These are phyloP conservation scores for Oscarella lobularis DNA, from an alignment of 37 sponge, comb jelly and placozoan species.

Conservation along the genomic window DNA sequence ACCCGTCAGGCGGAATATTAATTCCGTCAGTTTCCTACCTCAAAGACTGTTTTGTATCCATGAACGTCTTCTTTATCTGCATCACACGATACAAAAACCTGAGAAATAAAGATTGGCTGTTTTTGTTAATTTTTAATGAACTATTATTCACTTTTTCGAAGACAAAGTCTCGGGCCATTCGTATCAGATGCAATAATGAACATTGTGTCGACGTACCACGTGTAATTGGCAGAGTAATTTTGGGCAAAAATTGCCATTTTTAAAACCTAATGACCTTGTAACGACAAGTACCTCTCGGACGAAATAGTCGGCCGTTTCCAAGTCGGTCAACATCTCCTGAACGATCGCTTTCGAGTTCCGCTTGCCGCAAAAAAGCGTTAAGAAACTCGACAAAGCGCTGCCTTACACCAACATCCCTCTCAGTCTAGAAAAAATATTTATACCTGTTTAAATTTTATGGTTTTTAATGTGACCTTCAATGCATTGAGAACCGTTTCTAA, in stretches of 20 bases:
- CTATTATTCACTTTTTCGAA: slow-evolving; percentile 57
- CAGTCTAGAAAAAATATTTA: slow-evolving; percentile 32
- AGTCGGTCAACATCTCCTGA: slow-evolving; percentile 60
- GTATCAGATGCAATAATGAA: slow-evolving; percentile 74
- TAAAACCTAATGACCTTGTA: slow-evolving; percentile 39
- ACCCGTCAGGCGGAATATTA: too few species aligned
- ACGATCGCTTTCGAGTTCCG: slow-evolving; percentile 74
- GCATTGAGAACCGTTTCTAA: slow-evolving; percentile 61
- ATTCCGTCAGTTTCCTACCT: too few species aligned
- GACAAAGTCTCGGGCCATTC: slow-evolving; percentile 87
- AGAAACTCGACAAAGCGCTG: slow-evolving; percentile 85
- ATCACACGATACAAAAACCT: slow-evolving; percentile 89
- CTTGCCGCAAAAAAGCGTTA: slow-evolving; percentile 90
- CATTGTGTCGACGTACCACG: slow-evolving; percentile 95
- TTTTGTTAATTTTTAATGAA: not conserved
- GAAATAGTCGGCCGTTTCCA: slow-evolving; percentile 82
- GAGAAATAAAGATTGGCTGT: not conserved
- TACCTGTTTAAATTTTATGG: too few species aligned
- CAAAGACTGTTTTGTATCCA: slow-evolving; percentile 89
- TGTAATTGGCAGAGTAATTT: slow-evolving; percentile 77
- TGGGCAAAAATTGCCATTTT: slow-evolving; percentile 93
- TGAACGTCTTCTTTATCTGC: slow-evolving; percentile 90
- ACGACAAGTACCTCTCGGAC: slow-evolving; percentile 78
- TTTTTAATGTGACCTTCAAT: slow-evolving; percentile 40
- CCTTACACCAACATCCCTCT: slow-evolving; percentile 77